Base-by-base conservation (phyloP, 2,797 vertebrate species). In the Tapirus indicus region DNA sequence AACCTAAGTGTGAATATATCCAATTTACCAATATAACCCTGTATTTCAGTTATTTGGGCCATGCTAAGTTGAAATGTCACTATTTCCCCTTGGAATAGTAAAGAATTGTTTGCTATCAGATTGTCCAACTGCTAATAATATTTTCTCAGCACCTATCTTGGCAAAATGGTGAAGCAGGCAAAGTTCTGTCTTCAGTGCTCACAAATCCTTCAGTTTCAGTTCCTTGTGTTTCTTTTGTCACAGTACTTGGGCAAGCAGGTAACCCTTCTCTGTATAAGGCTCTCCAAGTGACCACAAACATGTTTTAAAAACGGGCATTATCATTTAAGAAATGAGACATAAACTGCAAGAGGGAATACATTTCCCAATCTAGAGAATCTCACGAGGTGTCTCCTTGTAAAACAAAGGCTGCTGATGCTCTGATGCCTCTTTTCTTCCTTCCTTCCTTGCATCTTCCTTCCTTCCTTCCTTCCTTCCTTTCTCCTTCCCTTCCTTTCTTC, bases 101-200 rank as follows among this genome's bases (percentile, higher is more conserved):
- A 91, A 82, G 47, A n/a, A 77, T 91, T 14, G 25, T 95, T 69
- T 95, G 62, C 54, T 91, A 69, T 77, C 87, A 62, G 7, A 29
- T 95, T 85, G 52, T 18, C 47, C n/a, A 97, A 74, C 68, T 86
- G 32, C 66, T 96, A 74, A 95, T 96, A 75, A 35, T 82, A 54
- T 95, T 94, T 97, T 49, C 49, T 88, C n/a, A 72, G 64, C 41
- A 35, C 7, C 4, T 69, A 27, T 90, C 49, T 83, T 97, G 66
- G 89, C 7, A 90, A 80, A 93, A 90, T 66, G 9, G 8, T 82
- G 20, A 89, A 89, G 25, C 18, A 74, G 10, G 17, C 66, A 74
- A 96, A 69, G 5, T 89, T 91, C 49, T 71, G 5, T 72, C 49
- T 90, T 92, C 25, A 87, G 25, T 25, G 25, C 56, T 4, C 38